A percentile compares a stretch with the other conserved stretches of the same genome.
Evolutionary conservation across 2,888 invertebrate species (phyloP).

Genomic region (Stratiomys singularior): DNA sequence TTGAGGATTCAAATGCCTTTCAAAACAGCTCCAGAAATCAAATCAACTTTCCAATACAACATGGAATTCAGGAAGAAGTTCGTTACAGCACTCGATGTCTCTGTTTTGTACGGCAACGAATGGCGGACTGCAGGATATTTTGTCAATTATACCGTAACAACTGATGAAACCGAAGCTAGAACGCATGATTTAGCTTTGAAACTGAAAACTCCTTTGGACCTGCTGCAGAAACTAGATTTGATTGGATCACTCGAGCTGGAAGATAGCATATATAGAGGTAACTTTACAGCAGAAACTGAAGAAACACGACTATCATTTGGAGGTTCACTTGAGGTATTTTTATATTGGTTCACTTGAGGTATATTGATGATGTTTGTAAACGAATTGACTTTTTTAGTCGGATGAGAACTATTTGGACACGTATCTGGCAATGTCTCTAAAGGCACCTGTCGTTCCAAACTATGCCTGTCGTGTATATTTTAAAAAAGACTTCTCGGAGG

Average conservation of each 20-base stretch:
- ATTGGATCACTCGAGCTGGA: conserved; percentile 66
- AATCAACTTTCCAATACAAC: conserved; percentile 67
- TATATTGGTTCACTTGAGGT: not conserved
- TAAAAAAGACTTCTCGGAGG: conserved; percentile 75
- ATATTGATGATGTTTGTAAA: not conserved
- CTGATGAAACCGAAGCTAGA: conserved; percentile 63
- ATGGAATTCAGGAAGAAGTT: conserved; percentile 66
- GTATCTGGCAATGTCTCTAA: conserved; percentile 71
- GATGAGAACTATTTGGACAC: conserved; percentile 75
- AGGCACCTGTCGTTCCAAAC: conserved; percentile 72
- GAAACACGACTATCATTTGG: conserved; percentile 67
- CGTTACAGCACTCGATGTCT: conserved; percentile 66
- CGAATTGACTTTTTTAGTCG: conserved; percentile 55
- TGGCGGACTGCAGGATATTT: conserved; percentile 65
- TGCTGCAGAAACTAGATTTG: conserved; percentile 67
- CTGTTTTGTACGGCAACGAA: conserved; percentile 63
- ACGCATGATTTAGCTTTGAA: conserved; percentile 67
- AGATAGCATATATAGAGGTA: conserved; percentile 67
- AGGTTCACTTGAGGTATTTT: conserved; percentile 70
- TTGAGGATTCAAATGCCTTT: conserved; percentile 71
- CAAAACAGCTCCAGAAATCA: conserved; percentile 64
- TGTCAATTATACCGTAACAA: conserved; percentile 67
- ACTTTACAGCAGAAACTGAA: conserved; percentile 67
- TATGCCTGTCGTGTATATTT: conserved; percentile 74
- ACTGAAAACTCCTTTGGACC: conserved; percentile 69